Base-by-base conservation (phyloP, 2,888 invertebrate species). In the Amblyjoppa fuscipennis region DNA sequence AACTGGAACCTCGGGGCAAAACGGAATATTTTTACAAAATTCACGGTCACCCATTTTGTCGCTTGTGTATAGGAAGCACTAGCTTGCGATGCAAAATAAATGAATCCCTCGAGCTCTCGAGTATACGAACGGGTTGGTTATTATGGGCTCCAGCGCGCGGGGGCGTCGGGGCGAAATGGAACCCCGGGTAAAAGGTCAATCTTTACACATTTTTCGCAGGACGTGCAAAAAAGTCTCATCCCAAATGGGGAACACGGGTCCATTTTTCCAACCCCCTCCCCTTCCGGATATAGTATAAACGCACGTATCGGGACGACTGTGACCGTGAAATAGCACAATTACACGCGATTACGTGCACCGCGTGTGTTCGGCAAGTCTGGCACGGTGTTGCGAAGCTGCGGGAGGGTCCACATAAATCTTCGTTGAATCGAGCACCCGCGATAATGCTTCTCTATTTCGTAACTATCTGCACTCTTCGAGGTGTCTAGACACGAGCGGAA, bases 41-140 rank as follows among this genome's bases (percentile, higher is more conserved):
- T 34, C 51, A 73, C 76, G 64, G 66, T 74, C 53, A 61, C 61
- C 85, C 69, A 81, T 86, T 83, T 81, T 28, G 70, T 79, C 56
- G 73, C 34, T 69, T 77, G 76, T 64, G 75, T 73, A 76, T 77
- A 64, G 56, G 74, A 83, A 83, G 76, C n/a, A 75, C 45, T 66
- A 25, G 75, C 64, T 76, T 51, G 76, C 71, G 51, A 82, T 53
- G 53, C 31, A 77, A 71, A 82, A 66, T 66, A 31, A 53, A 1
- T 1, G 31, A 13, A 25, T 61, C 51, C 20, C 49, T 71, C 71
- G 51, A 16, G 56, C 64, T 68, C 53, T 41, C n/a, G 28, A 38
- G 51, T 56, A 73, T 31, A 80, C 34, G 20, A 25, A 73, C n/a
- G 41, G 28, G 31, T 45, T 49, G 20, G 31, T 78, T 69, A 61